Evolutionary conservation across 2,888 invertebrate genomes (phyloP), one percentile per base, ranked within the genome.

Genomic region (Tyria jacobaeae): DNA sequence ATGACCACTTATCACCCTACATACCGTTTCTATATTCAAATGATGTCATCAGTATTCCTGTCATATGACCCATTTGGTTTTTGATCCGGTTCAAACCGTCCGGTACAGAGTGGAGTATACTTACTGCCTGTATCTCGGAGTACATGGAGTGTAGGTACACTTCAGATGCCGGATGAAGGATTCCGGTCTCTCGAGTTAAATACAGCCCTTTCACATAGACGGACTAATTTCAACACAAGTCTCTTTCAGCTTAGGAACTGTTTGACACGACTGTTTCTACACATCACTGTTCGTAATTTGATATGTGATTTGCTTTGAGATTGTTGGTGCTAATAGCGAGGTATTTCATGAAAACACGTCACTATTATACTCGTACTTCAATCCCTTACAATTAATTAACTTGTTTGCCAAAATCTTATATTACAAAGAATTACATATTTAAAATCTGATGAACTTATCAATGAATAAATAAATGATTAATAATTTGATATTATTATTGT

Each of bases 101-200:
- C 44, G 68, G 73, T 49, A 51, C 61, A 54, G 58, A 73, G 68
- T 35, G 66, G 71, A 76, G 62, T 68, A 52, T 56, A 70, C 54
- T 70, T 68, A 66, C 69, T 34, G 57, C 62, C 65, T 68, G 62
- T 50, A 55, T 57, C 44, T 61, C 51, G n/a, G 34, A 52, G 47
- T 34, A 35, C 44, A 41, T 41, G 14, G 24, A 70, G 60, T 62
- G 47, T 51, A 60, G 53, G 66, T 57, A 70, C 67, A 60, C 62
- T 70, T 64, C 68, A 66, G 68, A 61, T 64, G 57, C 81, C 85
- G 82, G 84, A 81, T 76, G 74, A 54, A 68, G 68, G 61, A 78
- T 80, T 84, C 87, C 85, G 85, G 79, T 70, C 73, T 79, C 74
- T 79, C 70, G 76, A 75, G 79, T 82, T 84, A 84, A 85, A 85